Conservation (phyloP, 2,888 invertebrate species). For the Stenchaetothrips biformis region DNA sequence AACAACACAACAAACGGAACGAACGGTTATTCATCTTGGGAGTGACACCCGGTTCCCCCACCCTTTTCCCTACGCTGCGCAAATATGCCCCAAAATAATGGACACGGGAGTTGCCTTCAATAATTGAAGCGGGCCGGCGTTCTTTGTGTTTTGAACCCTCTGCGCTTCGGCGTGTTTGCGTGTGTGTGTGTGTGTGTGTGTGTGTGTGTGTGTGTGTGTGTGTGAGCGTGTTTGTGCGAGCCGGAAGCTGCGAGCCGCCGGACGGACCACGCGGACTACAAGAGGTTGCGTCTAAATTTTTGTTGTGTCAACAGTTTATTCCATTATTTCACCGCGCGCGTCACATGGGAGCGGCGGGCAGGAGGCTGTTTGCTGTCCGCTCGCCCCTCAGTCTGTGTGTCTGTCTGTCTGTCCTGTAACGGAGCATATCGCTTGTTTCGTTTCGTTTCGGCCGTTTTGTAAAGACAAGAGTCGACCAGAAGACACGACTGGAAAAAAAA, state of each 20-base stretch:
- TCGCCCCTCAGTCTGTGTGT: no score
- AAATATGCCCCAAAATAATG: constrained; percentile 20
- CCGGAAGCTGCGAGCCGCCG: background rate
- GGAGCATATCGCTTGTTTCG: no score
- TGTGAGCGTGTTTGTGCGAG: background rate
- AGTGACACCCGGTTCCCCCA: no score
- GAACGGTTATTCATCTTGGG: no score
- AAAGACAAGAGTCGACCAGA: no score
- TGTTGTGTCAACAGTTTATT: constrained; percentile 23
- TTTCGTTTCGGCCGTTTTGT: no score
- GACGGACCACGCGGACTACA: background rate
- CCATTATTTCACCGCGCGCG: background rate
- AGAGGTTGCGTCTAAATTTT: background rate
- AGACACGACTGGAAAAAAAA: no score
- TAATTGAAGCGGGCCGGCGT: constrained; percentile 7
- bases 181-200: background rate
- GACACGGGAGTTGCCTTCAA: background rate
- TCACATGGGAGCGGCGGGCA: background rate
- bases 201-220: constrained; percentile 14
- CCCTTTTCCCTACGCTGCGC: background rate
- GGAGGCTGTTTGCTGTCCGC: background rate
- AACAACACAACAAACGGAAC: no score
- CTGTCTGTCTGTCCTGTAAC: no score
- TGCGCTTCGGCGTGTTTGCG: background rate
- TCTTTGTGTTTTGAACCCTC: background rate